Conservation (phyloP, 2,797 vertebrate genomes). For the Arctocebus calabarensis region DNA sequence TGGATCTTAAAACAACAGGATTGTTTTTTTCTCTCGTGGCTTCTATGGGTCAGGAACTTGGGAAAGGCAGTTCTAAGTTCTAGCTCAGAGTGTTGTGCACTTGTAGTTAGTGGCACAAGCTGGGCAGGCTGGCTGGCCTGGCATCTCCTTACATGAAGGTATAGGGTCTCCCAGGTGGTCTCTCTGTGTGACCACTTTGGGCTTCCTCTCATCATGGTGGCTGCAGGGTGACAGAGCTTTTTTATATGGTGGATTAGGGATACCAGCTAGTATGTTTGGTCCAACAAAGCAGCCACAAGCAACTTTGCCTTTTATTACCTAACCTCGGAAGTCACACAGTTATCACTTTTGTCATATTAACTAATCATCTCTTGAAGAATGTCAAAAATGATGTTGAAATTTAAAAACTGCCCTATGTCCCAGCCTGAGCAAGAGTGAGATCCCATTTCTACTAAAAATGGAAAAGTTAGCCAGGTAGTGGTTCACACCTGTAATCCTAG, state of each 20-base stretch:
- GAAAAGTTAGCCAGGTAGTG: no score
- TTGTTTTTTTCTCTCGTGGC: background rate
- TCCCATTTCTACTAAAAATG: background rate
- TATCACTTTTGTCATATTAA: background rate
- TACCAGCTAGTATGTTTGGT: background rate
- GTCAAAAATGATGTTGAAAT: background rate
- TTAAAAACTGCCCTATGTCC: background rate
- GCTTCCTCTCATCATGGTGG: background rate
- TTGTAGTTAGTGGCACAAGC: background rate
- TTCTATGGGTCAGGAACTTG: background rate
- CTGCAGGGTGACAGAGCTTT: background rate
- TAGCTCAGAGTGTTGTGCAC: no score
- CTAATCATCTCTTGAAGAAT: background rate
- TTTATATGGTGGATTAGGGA: background rate
- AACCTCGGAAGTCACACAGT: background rate
- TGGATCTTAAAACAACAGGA: background rate
- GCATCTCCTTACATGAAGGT: background rate
- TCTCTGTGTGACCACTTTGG: background rate
- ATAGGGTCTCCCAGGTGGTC: background rate
- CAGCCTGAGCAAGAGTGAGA: no score
- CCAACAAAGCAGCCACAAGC: background rate
- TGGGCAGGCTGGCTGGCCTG: background rate
- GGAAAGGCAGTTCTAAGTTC: background rate
- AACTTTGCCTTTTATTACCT: background rate
- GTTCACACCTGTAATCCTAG: no score